Conservation (phyloP, 2,888 invertebrate species). For the Acanthosoma haemorrhoidale region DNA sequence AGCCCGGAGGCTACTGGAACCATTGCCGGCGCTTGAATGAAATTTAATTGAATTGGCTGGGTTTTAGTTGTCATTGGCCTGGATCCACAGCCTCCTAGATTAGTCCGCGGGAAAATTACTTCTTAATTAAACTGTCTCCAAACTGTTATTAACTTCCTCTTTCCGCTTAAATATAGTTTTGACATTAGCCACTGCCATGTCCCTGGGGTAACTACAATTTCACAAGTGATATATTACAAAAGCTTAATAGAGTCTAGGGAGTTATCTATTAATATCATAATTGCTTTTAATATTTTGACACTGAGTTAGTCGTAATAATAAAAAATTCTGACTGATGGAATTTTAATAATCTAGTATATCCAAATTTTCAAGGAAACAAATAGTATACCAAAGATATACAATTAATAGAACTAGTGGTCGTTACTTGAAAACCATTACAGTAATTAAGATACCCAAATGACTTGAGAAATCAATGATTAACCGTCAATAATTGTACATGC, state of each 20-base stretch:
- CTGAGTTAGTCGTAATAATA: neutral
- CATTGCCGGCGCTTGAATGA: slow-evolving; percentile 14
- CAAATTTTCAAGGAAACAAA: too few relatives aligned
- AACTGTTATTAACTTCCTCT: slow-evolving; percentile 7
- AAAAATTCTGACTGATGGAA: neutral
- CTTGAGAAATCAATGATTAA: too few relatives aligned
- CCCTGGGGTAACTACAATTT: neutral
- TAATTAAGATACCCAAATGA: too few relatives aligned
- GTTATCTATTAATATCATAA: neutral
- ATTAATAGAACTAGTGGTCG: too few relatives aligned
- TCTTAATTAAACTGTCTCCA: slow-evolving; percentile 22
- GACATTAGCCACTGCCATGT: neutral
- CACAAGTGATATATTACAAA: neutral
- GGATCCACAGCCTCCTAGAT: slow-evolving; percentile 15
- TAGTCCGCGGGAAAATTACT: slow-evolving; percentile 20
- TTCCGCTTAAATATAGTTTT: slow-evolving; percentile 16
- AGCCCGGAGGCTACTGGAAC: too few relatives aligned
- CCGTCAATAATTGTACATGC: too few relatives aligned
- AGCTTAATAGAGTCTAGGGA: neutral
- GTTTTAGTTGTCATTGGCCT: slow-evolving; percentile 17
- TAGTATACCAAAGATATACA: too few relatives aligned
- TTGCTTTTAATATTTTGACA: neutral
- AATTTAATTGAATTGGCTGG: slow-evolving; percentile 20
- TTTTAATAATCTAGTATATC: too few relatives aligned
- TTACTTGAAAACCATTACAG: too few relatives aligned